Percentiles rank a stretch among this genome's conserved stretches.
Evolutionary conservation across 2,797 vertebrate genomes (phyloP).

Genomic region (Hylomyscus alleni): DNA sequence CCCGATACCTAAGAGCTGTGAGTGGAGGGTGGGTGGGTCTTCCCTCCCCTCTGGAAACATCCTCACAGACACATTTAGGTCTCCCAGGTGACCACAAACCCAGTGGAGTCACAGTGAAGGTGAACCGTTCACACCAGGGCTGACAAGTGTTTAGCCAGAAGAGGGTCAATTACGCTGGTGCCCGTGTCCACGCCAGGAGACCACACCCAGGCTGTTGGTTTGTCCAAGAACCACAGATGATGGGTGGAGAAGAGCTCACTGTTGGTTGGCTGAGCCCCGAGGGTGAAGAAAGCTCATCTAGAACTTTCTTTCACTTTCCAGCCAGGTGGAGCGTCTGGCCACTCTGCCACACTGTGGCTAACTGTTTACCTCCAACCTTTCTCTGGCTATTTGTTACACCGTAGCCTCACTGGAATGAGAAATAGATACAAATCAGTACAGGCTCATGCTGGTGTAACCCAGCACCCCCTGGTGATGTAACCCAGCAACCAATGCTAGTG

Average conservation of each 20-base stretch:
- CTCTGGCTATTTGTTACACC: not conserved
- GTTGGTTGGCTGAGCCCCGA: not conserved
- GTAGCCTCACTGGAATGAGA: not conserved
- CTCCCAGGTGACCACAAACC: not conserved
- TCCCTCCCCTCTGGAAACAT: not conserved
- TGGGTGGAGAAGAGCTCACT: not conserved
- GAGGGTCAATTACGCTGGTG: not conserved
- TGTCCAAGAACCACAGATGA: not conserved
- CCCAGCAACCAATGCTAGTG: not conserved
- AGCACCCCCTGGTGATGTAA: not conserved
- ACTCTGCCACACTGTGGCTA: too few relatives aligned
- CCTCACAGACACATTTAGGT: not conserved
- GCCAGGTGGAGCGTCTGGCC: not conserved
- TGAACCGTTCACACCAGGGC: not conserved
- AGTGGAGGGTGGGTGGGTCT: not conserved
- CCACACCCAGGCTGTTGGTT: not conserved
- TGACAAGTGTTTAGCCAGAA: not conserved
- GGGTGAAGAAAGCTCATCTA: not conserved
- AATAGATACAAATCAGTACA: not conserved
- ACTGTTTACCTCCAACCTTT: not conserved
- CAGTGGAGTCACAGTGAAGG: not conserved
- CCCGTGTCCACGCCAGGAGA: too few relatives aligned
- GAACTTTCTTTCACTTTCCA: not conserved
- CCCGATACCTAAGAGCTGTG: not conserved
- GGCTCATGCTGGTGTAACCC: not conserved